phyloP scores from a whole-genome alignment of 2,797 vertebrate species.

The Eulemur albifrons region DNA sequence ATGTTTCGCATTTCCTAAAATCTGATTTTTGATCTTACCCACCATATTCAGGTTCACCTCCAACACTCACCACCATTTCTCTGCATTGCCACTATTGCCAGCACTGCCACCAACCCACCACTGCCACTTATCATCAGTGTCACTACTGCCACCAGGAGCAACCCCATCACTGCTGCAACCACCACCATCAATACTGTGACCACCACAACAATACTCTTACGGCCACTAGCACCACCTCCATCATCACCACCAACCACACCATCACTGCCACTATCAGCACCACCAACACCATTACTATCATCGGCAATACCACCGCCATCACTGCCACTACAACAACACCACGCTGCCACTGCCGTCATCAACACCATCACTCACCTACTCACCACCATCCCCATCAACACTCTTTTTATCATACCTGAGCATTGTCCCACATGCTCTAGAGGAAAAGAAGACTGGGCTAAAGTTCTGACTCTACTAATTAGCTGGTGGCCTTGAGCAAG shows the following conservation, averaged over 20 bases:
- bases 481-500: neutral
- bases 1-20: slow-evolving; percentile 5
- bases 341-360: neutral
- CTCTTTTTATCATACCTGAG: neutral
- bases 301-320: too few relatives aligned
- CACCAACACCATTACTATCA: too few relatives aligned
- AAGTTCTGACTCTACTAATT: neutral
- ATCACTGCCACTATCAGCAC: neutral
- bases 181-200: neutral
- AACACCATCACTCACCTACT: neutral
- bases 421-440: neutral
- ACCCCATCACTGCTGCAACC: neutral
- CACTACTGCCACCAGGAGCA: neutral
- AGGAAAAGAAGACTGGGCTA: neutral
- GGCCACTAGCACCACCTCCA: neutral
- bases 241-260: neutral
- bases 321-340: neutral
- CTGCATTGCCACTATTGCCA: neutral
- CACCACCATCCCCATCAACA: neutral
- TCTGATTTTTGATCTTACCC: neutral
- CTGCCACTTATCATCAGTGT: neutral
- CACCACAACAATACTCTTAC: neutral
- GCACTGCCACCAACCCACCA: neutral
- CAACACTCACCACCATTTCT: neutral
- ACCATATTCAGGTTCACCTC: neutral